Base-by-base conservation (phyloP, 2,888 invertebrate species). In the Parelbella ahira region DNA sequence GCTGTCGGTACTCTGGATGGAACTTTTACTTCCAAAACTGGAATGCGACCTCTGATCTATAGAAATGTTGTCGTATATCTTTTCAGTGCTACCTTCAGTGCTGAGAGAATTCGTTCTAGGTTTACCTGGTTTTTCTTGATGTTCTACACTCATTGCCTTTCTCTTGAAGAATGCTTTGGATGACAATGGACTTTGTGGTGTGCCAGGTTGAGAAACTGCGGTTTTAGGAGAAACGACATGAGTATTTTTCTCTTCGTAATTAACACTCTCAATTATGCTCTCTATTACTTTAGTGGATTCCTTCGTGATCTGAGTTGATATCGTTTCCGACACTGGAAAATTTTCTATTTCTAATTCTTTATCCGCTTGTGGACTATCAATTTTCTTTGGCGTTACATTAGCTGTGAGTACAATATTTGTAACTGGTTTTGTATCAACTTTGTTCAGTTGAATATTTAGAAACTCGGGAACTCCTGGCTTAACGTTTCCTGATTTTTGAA, bases 361-460 rank as follows among this genome's bases (percentile, higher is more conserved):
- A 21, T 75, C 83, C 7, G 60, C 48, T 58, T 65, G 74, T 4
- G 75, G 70, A 61, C 68, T 74, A 51, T 86, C 86, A 34, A 56
- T 51, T 74, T 82, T 87, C 74, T 87, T 88, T 64, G 88, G 86
- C 52, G 83, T 88, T 54, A 87, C 69, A 53, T 90, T 90, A 46
- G 91, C 91, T 11, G 92, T 90, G 50, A 93, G 75, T 34, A 93
- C 91, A 18, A 93, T 87, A 59, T 92, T 91, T 18, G 89, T 90
- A 4, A 88, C 63, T 0, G 91, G 89, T 54, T 90, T 89, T 4
- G 87, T 78, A 56, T 93, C 93, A 3, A 93, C 91, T 63, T 91
- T 91, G 62, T 93, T 92, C 28, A 93, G 60, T 66, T 93, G 93
- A 42, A 92, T 91, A 58, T 91, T 91, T 48, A 93, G 74, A 63